These are phyloP conservation scores for Episyrphus balteatus DNA, from an alignment of 1,140 invertebrate genomes.

Conservation along the genomic window DNA sequence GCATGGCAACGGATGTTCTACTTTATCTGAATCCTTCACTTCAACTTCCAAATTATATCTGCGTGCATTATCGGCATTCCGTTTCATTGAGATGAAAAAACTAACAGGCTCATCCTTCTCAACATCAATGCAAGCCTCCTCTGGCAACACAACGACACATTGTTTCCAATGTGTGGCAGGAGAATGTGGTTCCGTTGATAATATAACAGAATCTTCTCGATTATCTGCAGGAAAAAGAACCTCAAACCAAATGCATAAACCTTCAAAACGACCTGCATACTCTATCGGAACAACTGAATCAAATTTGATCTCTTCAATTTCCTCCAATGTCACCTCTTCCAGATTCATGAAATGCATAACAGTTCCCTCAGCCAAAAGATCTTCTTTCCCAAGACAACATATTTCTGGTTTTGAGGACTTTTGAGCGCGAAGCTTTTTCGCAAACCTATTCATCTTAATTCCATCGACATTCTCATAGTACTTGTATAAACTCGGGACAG, in stretches of 20 bases:
- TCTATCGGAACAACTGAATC: constrained; percentile 39
- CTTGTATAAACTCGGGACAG: constrained; percentile 51
- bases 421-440: constrained; percentile 37
- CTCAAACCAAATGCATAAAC: constrained; percentile 57
- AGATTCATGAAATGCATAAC: constrained; percentile 48
- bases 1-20: constrained; percentile 68
- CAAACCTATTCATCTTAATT: constrained; percentile 44
- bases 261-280: constrained; percentile 56
- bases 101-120: constrained; percentile 52
- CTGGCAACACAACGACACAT: constrained; percentile 69
- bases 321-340: constrained; percentile 38
- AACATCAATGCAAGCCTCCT: constrained; percentile 38
- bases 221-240: constrained; percentile 42
- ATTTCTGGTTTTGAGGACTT: constrained; percentile 47
- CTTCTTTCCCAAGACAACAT: constrained; percentile 34
- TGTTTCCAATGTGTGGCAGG: constrained; percentile 94
- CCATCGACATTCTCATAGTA: constrained; percentile 47
- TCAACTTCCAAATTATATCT: constrained; percentile 50
- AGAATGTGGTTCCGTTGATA: constrained; percentile 64
- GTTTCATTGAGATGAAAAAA: constrained; percentile 51
- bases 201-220: constrained; percentile 37
- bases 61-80: constrained; percentile 37
- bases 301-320: constrained; percentile 39
- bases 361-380: constrained; percentile 43
- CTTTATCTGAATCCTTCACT: constrained; percentile 54